Evolutionary conservation across 2,888 invertebrate genomes (phyloP), one percentile per base, ranked within the genome.

Genomic region (Nemotelus nigrinus): DNA sequence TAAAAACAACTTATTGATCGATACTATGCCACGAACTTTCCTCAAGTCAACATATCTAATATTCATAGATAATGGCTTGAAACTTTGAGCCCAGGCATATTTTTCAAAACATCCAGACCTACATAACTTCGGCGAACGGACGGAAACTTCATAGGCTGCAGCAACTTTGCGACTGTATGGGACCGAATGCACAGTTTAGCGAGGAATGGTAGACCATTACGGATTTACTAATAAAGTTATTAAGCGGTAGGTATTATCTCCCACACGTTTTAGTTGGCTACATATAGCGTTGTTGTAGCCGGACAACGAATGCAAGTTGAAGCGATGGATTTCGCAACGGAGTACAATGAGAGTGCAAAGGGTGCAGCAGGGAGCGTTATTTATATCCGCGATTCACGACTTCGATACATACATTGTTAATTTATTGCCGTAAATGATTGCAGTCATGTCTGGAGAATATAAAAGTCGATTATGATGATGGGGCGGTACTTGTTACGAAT

Each of bases 401-500:
- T 39, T 41, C 53, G 70, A 68, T 70, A 53, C 55, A 8, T 60
- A 74, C 74, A 74, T 74, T 60, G 60, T 60, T 74, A 74, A 74
- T 74, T 74, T 74, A 74, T 74, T 60, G 50, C 74, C 74, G 48
- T 74, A 60, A 60, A 47, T 63, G 74, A 74, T 74, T 74, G 50
- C 60, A 74, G 74, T 60, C 74, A 74, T 47, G 74, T 60, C 63
- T 74, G 60, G 39, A 39, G 74, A 74, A 72, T 60, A 74, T 74
- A 74, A 74, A 74, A 60, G 60, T 48, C 63, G 63, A 25, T 74
- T 74, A 63, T 45, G 74, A 74, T 60, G 74, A 60, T 60, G 74
- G 74, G 74, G 74, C 74, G 74, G 60, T n/a, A 74, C 63, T 63
- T 47, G 74, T 74, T 74, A 74, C 74, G 48, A 60, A 74, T 74